Percentiles rank a stretch among this genome's conserved stretches.
phyloP scores from a whole-genome alignment of 1,140 invertebrate species.

The Oscheius sp. region DNA sequence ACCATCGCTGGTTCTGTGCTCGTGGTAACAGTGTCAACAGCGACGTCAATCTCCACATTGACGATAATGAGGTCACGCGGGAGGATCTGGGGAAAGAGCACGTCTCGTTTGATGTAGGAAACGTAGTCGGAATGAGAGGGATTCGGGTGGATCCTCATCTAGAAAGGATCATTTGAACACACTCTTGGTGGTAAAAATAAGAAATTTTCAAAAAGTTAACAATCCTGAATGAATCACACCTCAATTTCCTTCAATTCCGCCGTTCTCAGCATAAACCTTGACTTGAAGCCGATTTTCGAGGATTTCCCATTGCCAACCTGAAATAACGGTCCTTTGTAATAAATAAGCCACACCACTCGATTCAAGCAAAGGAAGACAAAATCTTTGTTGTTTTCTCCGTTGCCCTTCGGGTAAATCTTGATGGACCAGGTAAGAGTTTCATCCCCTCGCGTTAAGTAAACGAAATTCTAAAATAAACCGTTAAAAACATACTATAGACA shows the following conservation, averaged over 20 bases:
- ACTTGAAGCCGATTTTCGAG: constrained; percentile 59
- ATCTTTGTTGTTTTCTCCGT: constrained; percentile 60
- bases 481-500: no score
- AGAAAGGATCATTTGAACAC: constrained; percentile 13
- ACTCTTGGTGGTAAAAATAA: no score
- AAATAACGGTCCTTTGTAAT: neutral
- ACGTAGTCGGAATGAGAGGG: constrained; percentile 61
- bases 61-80: constrained; percentile 58
- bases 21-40: constrained; percentile 59
- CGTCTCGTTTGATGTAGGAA: constrained; percentile 59
- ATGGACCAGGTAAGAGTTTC: constrained; percentile 60
- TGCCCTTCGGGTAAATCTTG: constrained; percentile 60
- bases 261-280: constrained; percentile 57
- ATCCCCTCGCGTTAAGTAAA: constrained; percentile 52
- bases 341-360: constrained; percentile 38
- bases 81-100: constrained; percentile 59
- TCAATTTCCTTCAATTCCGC: constrained; percentile 59
- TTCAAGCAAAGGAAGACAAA: constrained; percentile 60
- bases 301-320: constrained; percentile 20
- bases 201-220: neutral
- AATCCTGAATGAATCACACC: neutral
- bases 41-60: constrained; percentile 60
- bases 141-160: constrained; percentile 59
- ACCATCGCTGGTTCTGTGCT: constrained; percentile 42
- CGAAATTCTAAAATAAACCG: no score